Conservation (phyloP, 2,113 vertebrate species). For the Ochotona princeps region DNA sequence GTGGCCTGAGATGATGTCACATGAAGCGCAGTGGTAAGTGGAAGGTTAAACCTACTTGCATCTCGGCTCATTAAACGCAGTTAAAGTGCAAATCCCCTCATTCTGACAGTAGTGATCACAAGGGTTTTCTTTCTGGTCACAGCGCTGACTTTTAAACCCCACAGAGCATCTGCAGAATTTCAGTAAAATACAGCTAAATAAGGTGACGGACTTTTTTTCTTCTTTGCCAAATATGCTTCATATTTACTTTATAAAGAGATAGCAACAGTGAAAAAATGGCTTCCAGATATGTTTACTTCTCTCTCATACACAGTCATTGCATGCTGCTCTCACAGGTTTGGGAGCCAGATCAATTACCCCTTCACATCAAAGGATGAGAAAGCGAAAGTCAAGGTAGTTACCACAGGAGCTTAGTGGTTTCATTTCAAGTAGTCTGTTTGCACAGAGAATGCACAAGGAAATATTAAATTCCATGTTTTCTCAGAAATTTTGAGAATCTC, state of each 20-base stretch:
- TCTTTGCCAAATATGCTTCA: constrained; percentile 81
- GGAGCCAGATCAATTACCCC: neutral
- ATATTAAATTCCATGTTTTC: neutral
- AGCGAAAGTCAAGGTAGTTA: constrained; percentile 10
- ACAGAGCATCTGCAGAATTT: constrained; percentile 99
- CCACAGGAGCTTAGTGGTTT: neutral
- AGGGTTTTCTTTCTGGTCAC: constrained; percentile 99
- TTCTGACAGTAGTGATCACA: constrained; percentile 99
- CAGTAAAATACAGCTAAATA: constrained; percentile 92
- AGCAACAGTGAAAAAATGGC: constrained; percentile 61
- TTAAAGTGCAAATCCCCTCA: constrained; percentile 99
- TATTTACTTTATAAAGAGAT: constrained; percentile 78
- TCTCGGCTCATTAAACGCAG: constrained; percentile 99
- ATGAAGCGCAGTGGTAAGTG: constrained; percentile 88
- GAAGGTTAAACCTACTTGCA: constrained; percentile 99
- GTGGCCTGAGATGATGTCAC: constrained; percentile 90
- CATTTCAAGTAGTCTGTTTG: constrained; percentile 26
- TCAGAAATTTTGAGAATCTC: neutral
- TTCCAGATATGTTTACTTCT: constrained; percentile 2
- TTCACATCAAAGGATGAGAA: neutral
- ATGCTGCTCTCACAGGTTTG: neutral
- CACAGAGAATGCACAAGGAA: neutral
- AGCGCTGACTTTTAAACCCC: constrained; percentile 99
- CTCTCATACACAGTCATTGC: neutral
- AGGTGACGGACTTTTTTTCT: constrained; percentile 84